A percentile compares a stretch with the other conserved stretches of the same genome.
These are phyloP conservation scores for Leucoraja erinaceus DNA, from an alignment of 2,113 vertebrate genomes.

Conservation along the genomic window DNA sequence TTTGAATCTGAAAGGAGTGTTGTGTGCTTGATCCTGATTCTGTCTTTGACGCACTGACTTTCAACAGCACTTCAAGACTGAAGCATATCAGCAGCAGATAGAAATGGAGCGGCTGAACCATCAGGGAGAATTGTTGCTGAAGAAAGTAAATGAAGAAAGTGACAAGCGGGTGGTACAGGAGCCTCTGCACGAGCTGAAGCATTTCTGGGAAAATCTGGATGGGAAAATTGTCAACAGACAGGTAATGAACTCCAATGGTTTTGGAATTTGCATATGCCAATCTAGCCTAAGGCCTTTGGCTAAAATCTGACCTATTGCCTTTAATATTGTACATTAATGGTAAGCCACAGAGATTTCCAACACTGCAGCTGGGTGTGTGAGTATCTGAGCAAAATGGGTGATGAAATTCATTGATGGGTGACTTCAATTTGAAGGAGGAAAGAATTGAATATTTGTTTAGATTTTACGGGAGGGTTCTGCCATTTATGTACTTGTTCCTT, in stretches of 20 bases:
- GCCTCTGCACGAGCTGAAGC: constrained; percentile 79
- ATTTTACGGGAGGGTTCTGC: background rate
- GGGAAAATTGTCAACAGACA: constrained; percentile 87
- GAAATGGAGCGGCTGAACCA: constrained; percentile 94
- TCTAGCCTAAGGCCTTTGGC: background rate
- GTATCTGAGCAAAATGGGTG: background rate
- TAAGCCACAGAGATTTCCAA: background rate
- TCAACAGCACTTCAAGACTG: constrained; percentile 83
- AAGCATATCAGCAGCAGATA: constrained; percentile 92
- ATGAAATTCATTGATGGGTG: background rate
- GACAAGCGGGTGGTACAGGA: constrained; percentile 82
- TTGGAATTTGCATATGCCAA: too few relatives aligned
- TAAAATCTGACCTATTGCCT: background rate
- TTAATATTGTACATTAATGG: background rate
- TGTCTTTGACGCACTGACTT: constrained; percentile 32
- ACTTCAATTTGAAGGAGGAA: background rate
- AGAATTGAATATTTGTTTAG: background rate
- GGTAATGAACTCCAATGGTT: constrained; percentile 53
- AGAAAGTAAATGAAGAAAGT: constrained; percentile 77
- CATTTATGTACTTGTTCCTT: background rate
- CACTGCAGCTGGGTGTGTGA: background rate
- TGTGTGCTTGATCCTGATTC: background rate
- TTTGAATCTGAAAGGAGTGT: background rate
- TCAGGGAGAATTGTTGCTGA: constrained; percentile 82
- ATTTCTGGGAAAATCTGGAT: constrained; percentile 82